phyloP scores from a whole-genome alignment of 2,797 vertebrate genomes.

The Lacerta bilineata region DNA sequence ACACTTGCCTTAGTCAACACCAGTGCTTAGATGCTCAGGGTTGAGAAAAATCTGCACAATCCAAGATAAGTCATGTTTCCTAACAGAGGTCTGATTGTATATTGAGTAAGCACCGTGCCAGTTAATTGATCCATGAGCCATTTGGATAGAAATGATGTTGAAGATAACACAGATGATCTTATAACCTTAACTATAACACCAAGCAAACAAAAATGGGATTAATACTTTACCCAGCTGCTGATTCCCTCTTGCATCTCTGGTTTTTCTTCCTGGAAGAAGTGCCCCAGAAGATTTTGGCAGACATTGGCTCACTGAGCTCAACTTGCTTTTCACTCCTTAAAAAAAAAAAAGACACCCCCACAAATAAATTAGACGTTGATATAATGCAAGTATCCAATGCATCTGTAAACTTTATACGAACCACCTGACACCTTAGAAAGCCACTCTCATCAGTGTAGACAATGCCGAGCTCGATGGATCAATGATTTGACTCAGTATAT shows the following conservation, averaged over 20 bases:
- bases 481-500: too few relatives aligned
- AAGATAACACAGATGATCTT: background rate
- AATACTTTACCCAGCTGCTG: slow-evolving; percentile 11
- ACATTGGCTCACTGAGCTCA: slow-evolving; percentile 60
- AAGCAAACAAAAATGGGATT: slow-evolving; percentile 10
- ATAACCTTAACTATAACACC: background rate
- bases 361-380: background rate
- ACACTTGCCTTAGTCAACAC: background rate
- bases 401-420: background rate
- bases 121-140: background rate
- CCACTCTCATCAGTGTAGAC: too few relatives aligned
- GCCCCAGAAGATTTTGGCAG: slow-evolving; percentile 61
- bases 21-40: background rate
- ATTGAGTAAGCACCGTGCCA: background rate
- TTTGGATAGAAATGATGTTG: background rate
- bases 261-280: slow-evolving; percentile 57
- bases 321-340: slow-evolving; percentile 65
- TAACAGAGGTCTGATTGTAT: background rate
- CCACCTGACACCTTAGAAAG: too few relatives aligned
- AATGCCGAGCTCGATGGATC: too few relatives aligned
- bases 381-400: background rate
- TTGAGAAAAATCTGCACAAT: background rate
- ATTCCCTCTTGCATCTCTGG: slow-evolving; percentile 63
- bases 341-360: background rate
- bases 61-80: background rate